Percentiles rank a stretch among this genome's conserved stretches.
Evolutionary conservation across 2,888 invertebrate genomes (phyloP).

Genomic region (Lasioglossum pauxillum): DNA sequence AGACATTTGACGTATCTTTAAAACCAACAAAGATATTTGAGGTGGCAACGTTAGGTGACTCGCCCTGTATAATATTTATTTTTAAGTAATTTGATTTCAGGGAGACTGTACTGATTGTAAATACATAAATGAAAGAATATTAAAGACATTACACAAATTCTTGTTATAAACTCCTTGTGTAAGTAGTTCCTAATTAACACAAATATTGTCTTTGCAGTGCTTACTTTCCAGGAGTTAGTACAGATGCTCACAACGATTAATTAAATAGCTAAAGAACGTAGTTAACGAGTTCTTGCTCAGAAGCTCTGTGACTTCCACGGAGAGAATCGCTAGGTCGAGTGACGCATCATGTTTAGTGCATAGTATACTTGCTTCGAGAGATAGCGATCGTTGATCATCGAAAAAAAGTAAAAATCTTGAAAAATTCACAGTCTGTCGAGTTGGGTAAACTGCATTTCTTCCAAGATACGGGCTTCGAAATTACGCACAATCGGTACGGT

Average conservation of each 20-base stretch:
- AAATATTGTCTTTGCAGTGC: not conserved
- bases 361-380: not conserved
- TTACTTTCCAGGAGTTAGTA: not conserved
- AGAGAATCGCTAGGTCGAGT: not conserved
- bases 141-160: too few relatives aligned
- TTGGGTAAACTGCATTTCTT: not conserved
- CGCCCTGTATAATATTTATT: too few relatives aligned
- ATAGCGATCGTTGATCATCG: not conserved
- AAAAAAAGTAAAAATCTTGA: too few relatives aligned
- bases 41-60: too few relatives aligned
- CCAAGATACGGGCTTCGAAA: not conserved
- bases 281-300: not conserved
- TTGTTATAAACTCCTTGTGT: too few relatives aligned
- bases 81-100: too few relatives aligned
- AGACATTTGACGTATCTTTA: too few relatives aligned
- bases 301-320: not conserved
- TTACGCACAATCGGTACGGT: constrained; percentile 43
- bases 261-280: not conserved
- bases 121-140: too few relatives aligned
- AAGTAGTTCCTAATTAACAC: too few relatives aligned
- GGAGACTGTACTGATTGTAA: too few relatives aligned
- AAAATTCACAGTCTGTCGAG: not conserved
- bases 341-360: not conserved
- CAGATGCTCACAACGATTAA: not conserved
- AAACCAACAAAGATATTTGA: too few relatives aligned